Evolutionary conservation across 1,140 invertebrate genomes (phyloP).

Genomic region (Halictus rubicundus): DNA sequence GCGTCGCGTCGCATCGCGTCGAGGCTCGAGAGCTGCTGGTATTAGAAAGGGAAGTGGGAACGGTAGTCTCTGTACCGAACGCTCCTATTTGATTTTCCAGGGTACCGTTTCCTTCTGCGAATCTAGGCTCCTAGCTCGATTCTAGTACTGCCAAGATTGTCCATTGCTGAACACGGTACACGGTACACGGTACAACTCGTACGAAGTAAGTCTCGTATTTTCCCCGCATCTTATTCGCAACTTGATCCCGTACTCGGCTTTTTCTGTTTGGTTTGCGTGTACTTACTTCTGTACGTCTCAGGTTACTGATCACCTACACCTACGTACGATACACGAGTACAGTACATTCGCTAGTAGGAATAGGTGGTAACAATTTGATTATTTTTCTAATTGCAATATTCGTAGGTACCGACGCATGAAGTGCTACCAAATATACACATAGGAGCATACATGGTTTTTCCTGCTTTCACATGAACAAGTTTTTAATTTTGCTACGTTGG

Average conservation of each 20-base stretch:
- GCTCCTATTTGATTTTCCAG: slow-evolving; percentile 59
- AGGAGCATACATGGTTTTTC: too few species aligned
- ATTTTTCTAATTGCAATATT: too few species aligned
- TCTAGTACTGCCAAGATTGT: slow-evolving; percentile 24
- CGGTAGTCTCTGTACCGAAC: slow-evolving; percentile 19
- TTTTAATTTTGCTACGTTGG: too few species aligned
- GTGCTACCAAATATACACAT: too few species aligned
- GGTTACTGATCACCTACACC: too few species aligned
- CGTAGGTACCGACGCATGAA: too few species aligned
- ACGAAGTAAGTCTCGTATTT: slow-evolving; percentile 25
- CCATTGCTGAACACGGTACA: not conserved
- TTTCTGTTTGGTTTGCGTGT: not conserved
- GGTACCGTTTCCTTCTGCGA: slow-evolving; percentile 66
- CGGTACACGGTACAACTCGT: slow-evolving; percentile 12
- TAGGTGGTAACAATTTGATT: too few species aligned
- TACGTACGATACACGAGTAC: too few species aligned
- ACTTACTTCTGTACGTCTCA: not conserved
- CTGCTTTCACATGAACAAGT: too few species aligned
- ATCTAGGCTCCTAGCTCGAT: slow-evolving; percentile 38
- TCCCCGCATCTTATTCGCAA: not conserved
- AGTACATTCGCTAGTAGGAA: too few species aligned
- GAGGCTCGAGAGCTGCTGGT: not conserved
- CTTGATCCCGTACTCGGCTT: not conserved
- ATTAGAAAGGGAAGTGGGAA: slow-evolving; percentile 39
- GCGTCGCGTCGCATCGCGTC: too few species aligned